Percentiles rank a stretch among this genome's conserved stretches.
These are phyloP conservation scores for Actinemys pallida DNA, from an alignment of 2,113 vertebrate species.

Conservation along the genomic window DNA sequence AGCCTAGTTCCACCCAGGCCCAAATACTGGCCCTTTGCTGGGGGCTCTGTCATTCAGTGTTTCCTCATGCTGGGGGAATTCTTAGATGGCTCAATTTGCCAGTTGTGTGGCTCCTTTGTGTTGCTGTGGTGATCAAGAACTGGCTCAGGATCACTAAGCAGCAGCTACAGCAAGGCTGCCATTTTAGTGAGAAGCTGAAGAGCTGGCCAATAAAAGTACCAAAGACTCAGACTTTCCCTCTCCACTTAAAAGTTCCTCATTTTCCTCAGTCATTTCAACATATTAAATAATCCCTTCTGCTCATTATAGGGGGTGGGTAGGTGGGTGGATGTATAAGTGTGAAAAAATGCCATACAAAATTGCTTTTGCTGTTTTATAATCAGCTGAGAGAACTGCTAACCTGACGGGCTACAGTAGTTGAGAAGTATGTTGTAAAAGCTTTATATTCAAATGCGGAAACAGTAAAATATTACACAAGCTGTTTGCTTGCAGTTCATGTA, in stretches of 20 bases:
- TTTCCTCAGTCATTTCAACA: constrained; percentile 40
- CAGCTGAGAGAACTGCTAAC: constrained; percentile 6
- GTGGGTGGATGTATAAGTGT: not conserved
- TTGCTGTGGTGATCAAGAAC: not conserved
- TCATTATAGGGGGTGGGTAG: not conserved
- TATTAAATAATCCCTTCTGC: constrained; percentile 18
- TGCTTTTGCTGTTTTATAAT: not conserved
- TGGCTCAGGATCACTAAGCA: not conserved
- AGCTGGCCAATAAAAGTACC: not conserved
- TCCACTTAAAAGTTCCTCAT: not conserved
- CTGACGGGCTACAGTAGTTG: not conserved
- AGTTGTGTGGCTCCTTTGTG: not conserved
- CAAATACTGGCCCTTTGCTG: not conserved
- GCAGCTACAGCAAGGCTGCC: not conserved
- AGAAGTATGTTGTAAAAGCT: not conserved
- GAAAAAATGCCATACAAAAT: not conserved
- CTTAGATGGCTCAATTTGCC: rapidly evolving
- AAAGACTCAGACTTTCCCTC: constrained; percentile 15
- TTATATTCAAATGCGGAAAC: constrained; percentile 5
- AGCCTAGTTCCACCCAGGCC: not conserved
- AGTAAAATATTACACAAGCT: constrained; percentile 23
- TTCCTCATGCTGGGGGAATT: not conserved
- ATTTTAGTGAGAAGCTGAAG: not conserved
- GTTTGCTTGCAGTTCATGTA: constrained; percentile 33
- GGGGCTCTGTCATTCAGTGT: not conserved